Conservation (phyloP, 92 coral and sea anemone genomes). For the Porites cylindrica region DNA sequence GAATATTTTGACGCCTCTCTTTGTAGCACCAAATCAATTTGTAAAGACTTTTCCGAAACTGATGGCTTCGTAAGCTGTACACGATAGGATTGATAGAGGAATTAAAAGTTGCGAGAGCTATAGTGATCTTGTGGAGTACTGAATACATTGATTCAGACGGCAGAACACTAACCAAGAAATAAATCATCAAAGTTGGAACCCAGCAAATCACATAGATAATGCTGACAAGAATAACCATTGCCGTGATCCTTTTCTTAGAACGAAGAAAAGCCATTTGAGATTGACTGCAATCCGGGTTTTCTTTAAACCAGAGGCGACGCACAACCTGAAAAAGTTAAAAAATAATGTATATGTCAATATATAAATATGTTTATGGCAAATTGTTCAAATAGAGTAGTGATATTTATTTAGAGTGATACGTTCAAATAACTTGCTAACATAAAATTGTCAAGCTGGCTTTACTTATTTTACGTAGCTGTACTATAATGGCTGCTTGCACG, state of each 20-base stretch:
- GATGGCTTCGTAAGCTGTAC: slow-evolving; percentile 41
- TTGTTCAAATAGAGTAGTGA: no score
- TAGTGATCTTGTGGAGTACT: slow-evolving; percentile 30
- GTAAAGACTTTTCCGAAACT: slow-evolving; percentile 18
- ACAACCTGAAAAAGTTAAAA: slow-evolving; percentile 19
- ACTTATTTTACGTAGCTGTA: no score
- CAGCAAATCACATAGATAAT: slow-evolving; percentile 38
- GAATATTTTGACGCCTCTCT: not conserved
- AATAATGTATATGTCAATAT: not conserved
- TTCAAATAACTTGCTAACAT: no score
- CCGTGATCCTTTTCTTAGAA: slow-evolving; percentile 33
- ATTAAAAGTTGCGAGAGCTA: slow-evolving; percentile 35
- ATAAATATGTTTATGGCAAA: not conserved
- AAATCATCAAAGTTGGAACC: slow-evolving; percentile 38
- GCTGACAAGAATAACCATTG: slow-evolving; percentile 22
- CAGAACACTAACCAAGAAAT: slow-evolving; percentile 36
- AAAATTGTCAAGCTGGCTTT: no score
- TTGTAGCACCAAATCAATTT: not conserved
- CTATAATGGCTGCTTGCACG: no score
- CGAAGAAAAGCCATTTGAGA: slow-evolving; percentile 23
- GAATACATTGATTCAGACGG: slow-evolving; percentile 49
- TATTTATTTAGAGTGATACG: no score
- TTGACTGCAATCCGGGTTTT: not conserved
- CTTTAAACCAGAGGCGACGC: slow-evolving; percentile 29
- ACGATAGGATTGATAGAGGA: slow-evolving; percentile 39